Base-by-base conservation (phyloP, 2,113 vertebrate genomes). In the Colinus virginianus region DNA sequence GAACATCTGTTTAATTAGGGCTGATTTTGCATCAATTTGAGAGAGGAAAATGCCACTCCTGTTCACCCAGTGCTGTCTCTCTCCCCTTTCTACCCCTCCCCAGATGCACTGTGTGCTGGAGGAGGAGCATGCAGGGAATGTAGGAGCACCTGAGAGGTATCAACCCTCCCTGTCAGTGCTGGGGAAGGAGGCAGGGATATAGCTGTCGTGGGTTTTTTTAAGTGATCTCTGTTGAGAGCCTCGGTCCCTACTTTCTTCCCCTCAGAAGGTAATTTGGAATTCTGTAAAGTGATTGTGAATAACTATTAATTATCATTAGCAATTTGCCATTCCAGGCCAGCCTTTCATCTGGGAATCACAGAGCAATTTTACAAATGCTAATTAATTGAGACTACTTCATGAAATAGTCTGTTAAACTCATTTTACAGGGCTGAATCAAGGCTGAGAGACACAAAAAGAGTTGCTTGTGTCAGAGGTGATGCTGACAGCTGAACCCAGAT, bases 241-340 rank as follows among this genome's bases (percentile, higher is more conserved):
- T 80, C 78, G 72, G 43, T 42, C 42, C 85, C 46, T 7, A 0
- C 67, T 62, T 78, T 49, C 34, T 67, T 82, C 68, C 62, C 49
- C 80, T 71, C 80, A 19, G 89, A 91, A 95, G 85, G 87, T 71
- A 87, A 91, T 90, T 84, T 48, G 34, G 80, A 76, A 90, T 90
- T 84, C 90, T 71, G 83, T 56, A 66, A 91, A 91, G 93, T 88
- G 82, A 87, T 87, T 67, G 72, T 87, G 94, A 94, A 78, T 94
- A 94, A 90, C 91, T 90, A 91, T 96, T 96, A 94, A 96, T 97
- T 96, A 96, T 93, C 95, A 88, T 91, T 94, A 95, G 95, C 79
- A 95, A 95, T 96, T 96, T 95, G 93, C 96, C 84, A 88, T 91
- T 84, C 91, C 88, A 81, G 88, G 88, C 75, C 91, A 93, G 93